A percentile compares a stretch with the other conserved stretches of the same genome.
These are phyloP conservation scores for Xiphophorus couchianus DNA, from an alignment of 2,113 vertebrate genomes.

Conservation along the genomic window DNA sequence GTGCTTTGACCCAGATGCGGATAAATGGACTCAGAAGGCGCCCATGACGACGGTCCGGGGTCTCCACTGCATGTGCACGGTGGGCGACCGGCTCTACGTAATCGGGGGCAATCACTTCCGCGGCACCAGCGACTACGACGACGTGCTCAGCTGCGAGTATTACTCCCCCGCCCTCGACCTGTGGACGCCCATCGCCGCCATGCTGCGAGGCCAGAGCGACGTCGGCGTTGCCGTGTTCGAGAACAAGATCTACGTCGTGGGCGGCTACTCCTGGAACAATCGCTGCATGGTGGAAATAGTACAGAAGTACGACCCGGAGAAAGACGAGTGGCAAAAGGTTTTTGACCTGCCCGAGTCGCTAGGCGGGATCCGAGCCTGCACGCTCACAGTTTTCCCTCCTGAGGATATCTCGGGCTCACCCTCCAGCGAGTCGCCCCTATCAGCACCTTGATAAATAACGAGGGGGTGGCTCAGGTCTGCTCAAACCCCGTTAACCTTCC, in stretches of 20 bases:
- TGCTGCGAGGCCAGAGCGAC: conserved; percentile 97
- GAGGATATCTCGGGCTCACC: conserved; percentile 94
- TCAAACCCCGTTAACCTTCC: conserved; percentile 53
- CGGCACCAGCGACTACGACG: conserved; percentile 98
- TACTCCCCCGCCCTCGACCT: conserved; percentile 95
- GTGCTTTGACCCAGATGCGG: conserved; percentile 98
- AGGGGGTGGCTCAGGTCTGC: conserved; percentile 61
- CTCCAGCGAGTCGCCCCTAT: conserved; percentile 94
- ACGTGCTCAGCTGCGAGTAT: conserved; percentile 98
- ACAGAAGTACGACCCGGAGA: conserved; percentile 98
- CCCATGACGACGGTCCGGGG: conserved; percentile 98
- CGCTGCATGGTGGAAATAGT: conserved; percentile 99
- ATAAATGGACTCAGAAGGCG: conserved; percentile 98
- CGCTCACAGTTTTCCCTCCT: conserved; percentile 95
- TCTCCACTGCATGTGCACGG: conserved; percentile 99
- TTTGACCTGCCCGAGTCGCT: conserved; percentile 98
- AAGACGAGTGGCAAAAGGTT: conserved; percentile 99
- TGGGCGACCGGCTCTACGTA: conserved; percentile 95
- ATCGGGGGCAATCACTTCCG: conserved; percentile 99
- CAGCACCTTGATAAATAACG: conserved; percentile 87
- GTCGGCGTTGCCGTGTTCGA: conserved; percentile 98
- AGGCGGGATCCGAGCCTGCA: conserved; percentile 98
- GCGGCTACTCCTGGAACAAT: conserved; percentile 99
- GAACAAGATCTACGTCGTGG: conserved; percentile 98
- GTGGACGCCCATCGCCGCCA: conserved; percentile 97